These are phyloP conservation scores for Datnioides undecimradiatus DNA, from an alignment of 2,113 vertebrate species.

Conservation along the genomic window DNA sequence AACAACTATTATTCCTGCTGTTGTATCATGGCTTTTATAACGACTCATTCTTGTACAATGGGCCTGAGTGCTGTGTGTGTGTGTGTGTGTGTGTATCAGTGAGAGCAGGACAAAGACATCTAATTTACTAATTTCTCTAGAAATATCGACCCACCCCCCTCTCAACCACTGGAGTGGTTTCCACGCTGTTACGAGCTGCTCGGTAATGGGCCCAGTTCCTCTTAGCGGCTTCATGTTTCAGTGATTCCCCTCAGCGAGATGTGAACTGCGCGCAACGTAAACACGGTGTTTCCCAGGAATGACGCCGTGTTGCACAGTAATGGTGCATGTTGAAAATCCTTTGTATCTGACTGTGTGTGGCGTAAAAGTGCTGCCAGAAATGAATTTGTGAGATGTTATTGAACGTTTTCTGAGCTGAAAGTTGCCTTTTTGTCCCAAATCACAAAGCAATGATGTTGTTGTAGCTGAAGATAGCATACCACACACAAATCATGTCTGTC, in stretches of 20 bases:
- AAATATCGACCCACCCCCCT: conserved; percentile 43
- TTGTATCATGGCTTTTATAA: conserved; percentile 38
- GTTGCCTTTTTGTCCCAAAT: too few relatives aligned
- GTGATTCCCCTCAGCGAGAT: conserved; percentile 22
- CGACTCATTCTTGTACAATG: conserved; percentile 9
- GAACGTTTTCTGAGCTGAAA: not conserved
- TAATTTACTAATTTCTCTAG: conserved; percentile 37
- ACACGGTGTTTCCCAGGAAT: conserved; percentile 5
- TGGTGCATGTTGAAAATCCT: not conserved
- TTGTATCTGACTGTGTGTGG: not conserved
- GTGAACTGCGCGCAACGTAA: not conserved
- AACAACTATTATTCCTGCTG: conserved; percentile 32
- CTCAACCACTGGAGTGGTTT: conserved; percentile 13
- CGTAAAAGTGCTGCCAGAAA: not conserved
- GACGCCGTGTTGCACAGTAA: not conserved
- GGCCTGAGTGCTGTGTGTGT: not conserved
- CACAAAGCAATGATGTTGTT: not conserved
- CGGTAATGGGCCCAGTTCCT: conserved; percentile 4
- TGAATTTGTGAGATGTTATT: not conserved
- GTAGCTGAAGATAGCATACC: not conserved
- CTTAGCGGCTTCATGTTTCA: conserved; percentile 19
- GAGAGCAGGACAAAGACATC: conserved; percentile 2
- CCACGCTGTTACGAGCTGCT: not conserved
- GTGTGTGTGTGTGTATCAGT: conserved; percentile 5
- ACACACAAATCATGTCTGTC: too few relatives aligned